These are phyloP conservation scores for Caradrina clavipalpis DNA, from an alignment of 2,888 invertebrate species.

Conservation along the genomic window DNA sequence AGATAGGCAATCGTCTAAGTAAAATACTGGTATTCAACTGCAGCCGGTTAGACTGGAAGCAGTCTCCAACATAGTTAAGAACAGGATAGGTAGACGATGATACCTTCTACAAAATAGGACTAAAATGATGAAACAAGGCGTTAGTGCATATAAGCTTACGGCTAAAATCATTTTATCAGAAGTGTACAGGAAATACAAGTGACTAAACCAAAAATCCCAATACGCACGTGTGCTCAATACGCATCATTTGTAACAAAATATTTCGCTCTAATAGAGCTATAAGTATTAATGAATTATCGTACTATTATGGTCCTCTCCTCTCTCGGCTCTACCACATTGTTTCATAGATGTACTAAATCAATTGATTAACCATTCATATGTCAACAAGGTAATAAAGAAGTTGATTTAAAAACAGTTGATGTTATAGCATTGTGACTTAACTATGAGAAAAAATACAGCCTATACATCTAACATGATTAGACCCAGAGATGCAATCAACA, in stretches of 20 bases:
- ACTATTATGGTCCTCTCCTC: slow-evolving; percentile 11
- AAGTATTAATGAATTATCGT: slow-evolving; percentile 20
- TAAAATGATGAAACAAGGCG: not conserved
- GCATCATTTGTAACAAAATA: slow-evolving; percentile 18
- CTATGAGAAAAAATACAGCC: not conserved
- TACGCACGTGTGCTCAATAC: slow-evolving; percentile 12
- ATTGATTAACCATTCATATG: slow-evolving; percentile 48
- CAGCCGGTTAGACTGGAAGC: no score
- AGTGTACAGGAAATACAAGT: not conserved
- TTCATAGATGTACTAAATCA: slow-evolving; percentile 40
- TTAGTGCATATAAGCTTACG: not conserved
- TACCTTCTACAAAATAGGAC: not conserved
- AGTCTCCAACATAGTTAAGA: no score
- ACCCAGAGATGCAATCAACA: not conserved
- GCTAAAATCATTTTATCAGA: not conserved
- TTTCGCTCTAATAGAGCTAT: slow-evolving; percentile 44
- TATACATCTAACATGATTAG: not conserved
- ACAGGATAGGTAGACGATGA: no score
- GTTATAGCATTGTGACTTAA: not conserved
- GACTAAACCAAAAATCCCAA: slow-evolving; percentile 1
- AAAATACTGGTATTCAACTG: no score
- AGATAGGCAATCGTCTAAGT: no score
- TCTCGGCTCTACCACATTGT: slow-evolving; percentile 26
- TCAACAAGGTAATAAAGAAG: slow-evolving; percentile 24
- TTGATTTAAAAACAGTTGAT: slow-evolving; percentile 12